phyloP scores from a whole-genome alignment of 2,113 vertebrate genomes.

The Cochlearius cochlearius region DNA sequence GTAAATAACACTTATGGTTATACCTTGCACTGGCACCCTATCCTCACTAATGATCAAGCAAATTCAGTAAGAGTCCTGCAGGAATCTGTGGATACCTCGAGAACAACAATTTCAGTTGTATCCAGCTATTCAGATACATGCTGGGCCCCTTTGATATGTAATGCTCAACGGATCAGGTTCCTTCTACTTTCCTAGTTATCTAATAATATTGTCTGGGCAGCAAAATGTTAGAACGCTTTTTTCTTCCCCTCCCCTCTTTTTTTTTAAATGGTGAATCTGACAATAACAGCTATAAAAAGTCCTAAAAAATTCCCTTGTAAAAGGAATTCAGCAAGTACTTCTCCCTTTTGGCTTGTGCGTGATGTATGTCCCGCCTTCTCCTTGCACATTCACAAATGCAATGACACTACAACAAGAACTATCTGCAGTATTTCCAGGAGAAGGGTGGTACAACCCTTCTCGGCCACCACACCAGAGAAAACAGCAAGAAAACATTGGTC shows the following conservation, averaged over 20 bases:
- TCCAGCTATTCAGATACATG: neutral
- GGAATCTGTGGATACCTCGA: neutral
- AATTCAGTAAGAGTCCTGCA: neutral
- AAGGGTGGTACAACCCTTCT: neutral
- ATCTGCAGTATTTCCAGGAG: neutral
- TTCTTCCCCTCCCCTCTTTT: accelerated
- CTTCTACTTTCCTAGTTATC: neutral
- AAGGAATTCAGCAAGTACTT: neutral
- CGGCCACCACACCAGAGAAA: neutral
- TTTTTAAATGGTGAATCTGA: neutral
- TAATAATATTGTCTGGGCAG: neutral
- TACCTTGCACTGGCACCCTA: neutral
- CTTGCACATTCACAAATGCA: neutral
- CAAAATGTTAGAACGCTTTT: neutral
- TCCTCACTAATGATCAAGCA: neutral
- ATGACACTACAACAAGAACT: neutral
- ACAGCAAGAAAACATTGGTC: neutral
- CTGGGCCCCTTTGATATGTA: neutral
- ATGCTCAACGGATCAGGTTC: neutral
- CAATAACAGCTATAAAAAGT: neutral
- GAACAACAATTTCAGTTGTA: neutral
- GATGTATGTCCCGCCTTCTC: neutral
- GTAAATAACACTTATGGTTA: neutral
- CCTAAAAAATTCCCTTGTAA: neutral
- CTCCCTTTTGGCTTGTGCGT: neutral